Evolutionary conservation across 1,140 invertebrate genomes (phyloP), one percentile per base, ranked within the genome.

Genomic region (Drosophila simulans): DNA sequence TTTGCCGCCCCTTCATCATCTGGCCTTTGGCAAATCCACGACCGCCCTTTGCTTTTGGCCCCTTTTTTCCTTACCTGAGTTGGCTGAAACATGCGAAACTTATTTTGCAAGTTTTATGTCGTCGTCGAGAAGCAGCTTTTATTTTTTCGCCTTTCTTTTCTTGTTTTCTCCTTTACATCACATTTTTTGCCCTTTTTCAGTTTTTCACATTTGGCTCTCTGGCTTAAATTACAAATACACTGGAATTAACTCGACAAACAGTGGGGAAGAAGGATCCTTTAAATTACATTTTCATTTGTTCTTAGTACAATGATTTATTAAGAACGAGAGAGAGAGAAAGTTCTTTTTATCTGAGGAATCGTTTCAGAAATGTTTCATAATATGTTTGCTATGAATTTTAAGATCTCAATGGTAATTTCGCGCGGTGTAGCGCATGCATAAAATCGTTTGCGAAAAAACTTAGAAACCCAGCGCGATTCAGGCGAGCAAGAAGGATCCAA

Each of bases 71-170:
- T 59, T 70, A 80, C 80, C 84, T 89, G 80, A 70, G 77, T 70
- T 89, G 66, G 68, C 69, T 84, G 80, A 88, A 88, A 88, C 84
- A 88, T 89, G 84, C 80, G 84, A 89, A 88, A 88, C 84, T 88
- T 89, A 88, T 88, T 88, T 89, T 88, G 76, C 84, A 88, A 88
- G 84, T 88, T 88, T 88, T 88, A 86, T 86, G 83, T 88, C 66
- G 63, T 88, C 79, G 64, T 56, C 78, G 73, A 80, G 81, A 46
- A 73, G 60, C 75, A 79, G 68, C 78, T 86, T 83, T 89, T 88
- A 77, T 88, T 89, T 89, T 86, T 80, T 57, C 51, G 53, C 37
- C 72, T 81, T 75, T 83, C 63, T 75, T 49, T 71, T 60, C 46
- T 34, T 51, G n/a, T 62, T 72, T 75, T 58, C 53, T 76, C 63